A percentile compares a stretch with the other conserved stretches of the same genome.
These are phyloP conservation scores for Callyntrura guangdongensis DNA, from an alignment of 2,888 invertebrate genomes.

Conservation along the genomic window DNA sequence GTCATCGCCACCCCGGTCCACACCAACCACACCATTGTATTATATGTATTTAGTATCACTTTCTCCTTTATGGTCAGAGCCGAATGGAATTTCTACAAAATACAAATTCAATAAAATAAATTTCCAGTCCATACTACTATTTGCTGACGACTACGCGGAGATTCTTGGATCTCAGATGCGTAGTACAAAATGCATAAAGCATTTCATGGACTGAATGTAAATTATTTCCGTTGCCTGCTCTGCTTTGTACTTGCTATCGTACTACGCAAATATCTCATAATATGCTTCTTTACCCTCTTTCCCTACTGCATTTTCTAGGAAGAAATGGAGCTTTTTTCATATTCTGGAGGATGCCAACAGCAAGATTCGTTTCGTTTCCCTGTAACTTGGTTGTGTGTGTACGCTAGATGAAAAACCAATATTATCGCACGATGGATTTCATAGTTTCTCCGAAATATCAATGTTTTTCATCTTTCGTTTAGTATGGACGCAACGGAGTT, in stretches of 20 bases:
- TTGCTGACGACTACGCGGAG: neutral
- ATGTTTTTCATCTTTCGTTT: neutral
- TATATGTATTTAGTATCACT: neutral
- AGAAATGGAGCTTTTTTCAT: neutral
- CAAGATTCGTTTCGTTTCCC: neutral
- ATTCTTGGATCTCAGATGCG: conserved; percentile 17
- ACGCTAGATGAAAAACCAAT: no score
- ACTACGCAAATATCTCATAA: neutral
- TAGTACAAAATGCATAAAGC: conserved; percentile 4
- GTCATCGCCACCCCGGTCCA: neutral
- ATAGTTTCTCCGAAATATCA: neutral
- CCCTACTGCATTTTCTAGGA: neutral
- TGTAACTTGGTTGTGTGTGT: no score
- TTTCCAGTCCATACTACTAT: conserved; percentile 12
- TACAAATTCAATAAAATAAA: conserved; percentile 58
- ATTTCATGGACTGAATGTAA: conserved; percentile 42
- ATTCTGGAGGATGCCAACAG: neutral
- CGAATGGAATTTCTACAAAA: conserved; percentile 36
- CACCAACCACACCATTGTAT: neutral
- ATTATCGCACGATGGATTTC: neutral
- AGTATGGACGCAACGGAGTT: no score
- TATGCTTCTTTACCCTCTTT: neutral
- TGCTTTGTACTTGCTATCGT: neutral
- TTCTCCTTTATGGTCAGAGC: conserved; percentile 6
- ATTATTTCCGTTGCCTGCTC: conserved; percentile 31